Evolutionary conservation across 2,113 vertebrate genomes (phyloP), one percentile per base, ranked within the genome.

Genomic region (Nematolebias whitei): DNA sequence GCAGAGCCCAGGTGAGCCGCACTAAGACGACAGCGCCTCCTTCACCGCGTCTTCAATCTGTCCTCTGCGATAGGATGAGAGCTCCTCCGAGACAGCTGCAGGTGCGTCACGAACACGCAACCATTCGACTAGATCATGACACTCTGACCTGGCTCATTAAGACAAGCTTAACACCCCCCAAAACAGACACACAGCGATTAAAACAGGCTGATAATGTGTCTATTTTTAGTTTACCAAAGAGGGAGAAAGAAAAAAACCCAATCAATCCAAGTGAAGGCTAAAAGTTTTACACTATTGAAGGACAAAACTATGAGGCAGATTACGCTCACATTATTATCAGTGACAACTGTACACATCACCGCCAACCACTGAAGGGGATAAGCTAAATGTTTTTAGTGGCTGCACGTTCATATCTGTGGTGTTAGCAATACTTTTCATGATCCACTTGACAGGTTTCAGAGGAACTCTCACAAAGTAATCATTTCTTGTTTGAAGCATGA

Each of bases 171-270:
- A 62, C 45, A 35, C 55, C 61, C 39, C 68, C 20, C 6, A 44
- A 49, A 32, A n/a, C 59, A 45, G 79, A 71, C 60, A 68, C 9
- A 58, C 5, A 40, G 41, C 60, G 74, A 84, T 80, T 74, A 79
- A 74, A 63, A 45, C 32, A 63, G 65, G 76, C 52, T 74, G 47
- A 74, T 38, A 65, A 69, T 38, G 15, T 12, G 29, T 54, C 41
- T 19, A 24, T 47, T 50, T 58, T 70, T 26, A 45, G 13, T 40
- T 24, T 2, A 63, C 45, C 26, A 51, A 19, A 35, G 9, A 35
- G 32, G 32, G 9, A 35, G 32, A 35, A 35, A 35, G 9, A 35
- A 29, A 29, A 29, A 7, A 3, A 29, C 26, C 3, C 26, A 29
- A 5, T 8, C 40, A 60, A 60, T 24, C 22, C 16, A 16, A 22